Conservation (phyloP, 2,113 vertebrate species). For the Oxyura jamaicensis region DNA sequence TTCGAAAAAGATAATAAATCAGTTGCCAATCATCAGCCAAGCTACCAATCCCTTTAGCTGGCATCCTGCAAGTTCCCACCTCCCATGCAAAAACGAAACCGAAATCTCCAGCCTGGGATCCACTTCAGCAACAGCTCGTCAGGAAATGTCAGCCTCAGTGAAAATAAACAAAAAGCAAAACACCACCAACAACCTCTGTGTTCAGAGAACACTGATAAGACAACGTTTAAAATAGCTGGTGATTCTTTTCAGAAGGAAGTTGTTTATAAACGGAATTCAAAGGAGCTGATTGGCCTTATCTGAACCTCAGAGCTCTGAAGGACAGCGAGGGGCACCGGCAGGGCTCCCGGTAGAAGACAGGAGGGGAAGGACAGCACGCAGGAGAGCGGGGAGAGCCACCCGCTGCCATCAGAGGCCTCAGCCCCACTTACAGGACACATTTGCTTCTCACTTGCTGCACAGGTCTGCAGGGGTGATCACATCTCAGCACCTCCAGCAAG, state of each 20-base stretch:
- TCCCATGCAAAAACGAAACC: not conserved
- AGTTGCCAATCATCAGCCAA: not conserved
- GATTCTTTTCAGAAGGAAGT: constrained; percentile 32
- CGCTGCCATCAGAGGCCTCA: not conserved
- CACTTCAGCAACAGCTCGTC: not conserved
- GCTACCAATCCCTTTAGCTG: not conserved
- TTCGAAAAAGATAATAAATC: not conserved
- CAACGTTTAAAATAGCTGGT: not conserved
- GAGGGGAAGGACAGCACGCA: not conserved
- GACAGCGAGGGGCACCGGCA: not conserved
- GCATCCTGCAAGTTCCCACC: not conserved
- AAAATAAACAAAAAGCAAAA: not conserved
- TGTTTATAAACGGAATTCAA: not conserved
- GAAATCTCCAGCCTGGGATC: not conserved
- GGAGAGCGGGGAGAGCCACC: not conserved
- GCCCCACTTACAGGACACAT: not conserved
- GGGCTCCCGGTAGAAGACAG: not conserved
- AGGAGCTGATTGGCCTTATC: constrained; percentile 36
- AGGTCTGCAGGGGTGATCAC: not conserved
- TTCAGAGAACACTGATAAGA: not conserved
- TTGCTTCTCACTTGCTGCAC: not conserved
- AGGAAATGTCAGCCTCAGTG: not conserved
- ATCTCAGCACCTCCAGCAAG: not conserved
- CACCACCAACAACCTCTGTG: not conserved
- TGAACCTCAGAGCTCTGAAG: not conserved